phyloP scores from a whole-genome alignment of 2,888 invertebrate genomes.

The Synanthedon tipuliformis region DNA sequence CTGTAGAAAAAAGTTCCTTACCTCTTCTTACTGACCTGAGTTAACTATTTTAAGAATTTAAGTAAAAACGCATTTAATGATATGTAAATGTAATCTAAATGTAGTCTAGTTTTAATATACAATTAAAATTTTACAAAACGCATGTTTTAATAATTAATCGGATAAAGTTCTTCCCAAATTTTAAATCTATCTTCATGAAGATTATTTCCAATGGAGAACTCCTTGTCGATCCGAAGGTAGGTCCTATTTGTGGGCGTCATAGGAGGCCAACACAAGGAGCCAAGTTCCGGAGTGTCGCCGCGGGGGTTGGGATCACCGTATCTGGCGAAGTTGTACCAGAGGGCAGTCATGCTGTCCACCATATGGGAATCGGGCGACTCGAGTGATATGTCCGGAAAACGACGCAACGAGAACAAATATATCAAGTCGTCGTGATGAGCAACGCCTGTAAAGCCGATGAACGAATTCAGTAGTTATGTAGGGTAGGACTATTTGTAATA shows the following conservation, averaged over 20 bases:
- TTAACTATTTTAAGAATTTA: too few relatives aligned
- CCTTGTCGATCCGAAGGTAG: conserved; percentile 25
- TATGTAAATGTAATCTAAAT: too few relatives aligned
- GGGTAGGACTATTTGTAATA: too few relatives aligned
- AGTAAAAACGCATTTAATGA: too few relatives aligned
- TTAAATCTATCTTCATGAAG: conserved; percentile 28
- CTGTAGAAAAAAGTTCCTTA: too few relatives aligned
- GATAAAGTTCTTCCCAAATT: conserved; percentile 42
- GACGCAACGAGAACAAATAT: conserved; percentile 52
- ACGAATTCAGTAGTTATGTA: too few relatives aligned
- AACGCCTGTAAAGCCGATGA: too few relatives aligned
- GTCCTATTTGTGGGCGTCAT: conserved; percentile 23
- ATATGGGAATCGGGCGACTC: conserved; percentile 40
- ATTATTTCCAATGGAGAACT: conserved; percentile 21
- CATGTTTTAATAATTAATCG: conserved; percentile 21
- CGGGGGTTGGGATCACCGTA: conserved; percentile 42
- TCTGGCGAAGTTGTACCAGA: conserved; percentile 60
- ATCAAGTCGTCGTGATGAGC: conserved; percentile 62
- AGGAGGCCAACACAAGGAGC: conserved; percentile 24
- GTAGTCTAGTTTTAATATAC: too few relatives aligned
- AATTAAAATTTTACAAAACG: background rate
- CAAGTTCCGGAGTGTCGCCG: conserved; percentile 16
- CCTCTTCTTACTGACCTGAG: too few relatives aligned
- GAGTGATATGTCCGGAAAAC: conserved; percentile 39
- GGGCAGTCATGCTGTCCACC: conserved; percentile 48